Percentiles rank a stretch among this genome's conserved stretches.
Evolutionary conservation across 2,797 vertebrate species (phyloP).

Genomic region (Sebastiscus tertius): DNA sequence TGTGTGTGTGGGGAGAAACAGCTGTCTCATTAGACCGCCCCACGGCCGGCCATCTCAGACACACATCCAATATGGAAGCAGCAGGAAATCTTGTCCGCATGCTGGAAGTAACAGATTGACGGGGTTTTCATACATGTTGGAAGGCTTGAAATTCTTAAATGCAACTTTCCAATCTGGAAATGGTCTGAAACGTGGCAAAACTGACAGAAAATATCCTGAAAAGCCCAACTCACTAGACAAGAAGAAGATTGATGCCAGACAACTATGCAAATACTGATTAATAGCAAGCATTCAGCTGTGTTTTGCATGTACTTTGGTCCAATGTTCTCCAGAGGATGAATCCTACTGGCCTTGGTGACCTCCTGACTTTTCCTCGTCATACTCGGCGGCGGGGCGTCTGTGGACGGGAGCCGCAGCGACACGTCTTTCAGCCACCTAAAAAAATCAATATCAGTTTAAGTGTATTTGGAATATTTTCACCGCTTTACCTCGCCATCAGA

Average conservation of each 20-base stretch:
- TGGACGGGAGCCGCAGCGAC: no score
- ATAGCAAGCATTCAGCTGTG: no score
- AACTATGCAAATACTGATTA: neutral
- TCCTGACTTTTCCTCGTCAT: no score
- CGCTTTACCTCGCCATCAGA: no score
- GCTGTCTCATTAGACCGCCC: constrained; percentile 17
- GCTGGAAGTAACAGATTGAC: constrained; percentile 20
- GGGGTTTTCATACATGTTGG: neutral
- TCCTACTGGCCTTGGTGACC: no score
- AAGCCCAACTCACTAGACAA: neutral
- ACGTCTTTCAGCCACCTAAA: no score
- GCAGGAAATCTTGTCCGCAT: constrained; percentile 27
- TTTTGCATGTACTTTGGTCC: no score
- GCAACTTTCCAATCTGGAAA: neutral
- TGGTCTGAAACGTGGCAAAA: neutral
- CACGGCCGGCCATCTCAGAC: neutral
- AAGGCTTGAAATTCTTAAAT: neutral
- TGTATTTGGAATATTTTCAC: no score
- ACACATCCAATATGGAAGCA: neutral
- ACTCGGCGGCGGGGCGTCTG: no score
- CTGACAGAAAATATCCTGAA: neutral
- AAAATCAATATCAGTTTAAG: no score
- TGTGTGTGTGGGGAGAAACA: constrained; percentile 11
- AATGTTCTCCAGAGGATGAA: no score
- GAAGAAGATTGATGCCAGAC: neutral